Percentiles rank a stretch among this genome's conserved stretches.
These are phyloP conservation scores for Calyptomena viridis DNA, from an alignment of 2,113 vertebrate genomes.

Conservation along the genomic window DNA sequence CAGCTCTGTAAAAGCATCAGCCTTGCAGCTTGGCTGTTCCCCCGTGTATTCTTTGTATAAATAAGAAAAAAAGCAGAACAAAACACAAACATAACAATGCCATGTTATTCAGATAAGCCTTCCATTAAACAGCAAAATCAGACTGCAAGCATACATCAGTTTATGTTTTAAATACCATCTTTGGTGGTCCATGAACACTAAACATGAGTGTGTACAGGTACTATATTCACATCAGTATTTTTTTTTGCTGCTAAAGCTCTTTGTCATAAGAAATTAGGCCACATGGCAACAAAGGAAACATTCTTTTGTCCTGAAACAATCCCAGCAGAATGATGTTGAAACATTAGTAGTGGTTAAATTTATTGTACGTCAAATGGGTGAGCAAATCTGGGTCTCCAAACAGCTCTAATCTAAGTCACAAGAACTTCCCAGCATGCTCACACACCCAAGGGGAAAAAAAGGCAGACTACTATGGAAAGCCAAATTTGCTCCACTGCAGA, in stretches of 20 bases:
- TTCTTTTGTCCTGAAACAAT: slow-evolving; percentile 14
- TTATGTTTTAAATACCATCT: not conserved
- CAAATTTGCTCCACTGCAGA: not conserved
- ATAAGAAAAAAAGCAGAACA: not conserved
- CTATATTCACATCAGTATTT: not conserved
- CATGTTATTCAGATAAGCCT: not conserved
- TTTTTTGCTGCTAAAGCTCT: slow-evolving; percentile 12
- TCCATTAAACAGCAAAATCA: not conserved
- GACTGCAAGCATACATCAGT: not conserved
- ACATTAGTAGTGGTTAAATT: not conserved
- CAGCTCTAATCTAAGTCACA: not conserved
- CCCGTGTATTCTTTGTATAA: not conserved
- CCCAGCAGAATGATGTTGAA: slow-evolving; percentile 16
- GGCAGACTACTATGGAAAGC: not conserved
- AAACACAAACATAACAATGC: not conserved
- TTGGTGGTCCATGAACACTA: not conserved
- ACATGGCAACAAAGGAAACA: slow-evolving; percentile 22
- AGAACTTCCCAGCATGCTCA: not conserved
- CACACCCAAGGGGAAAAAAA: not conserved
- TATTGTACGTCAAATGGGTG: not conserved
- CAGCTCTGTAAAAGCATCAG: not conserved
- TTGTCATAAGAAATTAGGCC: slow-evolving; percentile 38
- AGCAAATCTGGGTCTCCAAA: not conserved
- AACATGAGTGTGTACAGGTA: not conserved
- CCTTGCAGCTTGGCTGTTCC: not conserved